A percentile compares a stretch with the other conserved stretches of the same genome.
These are phyloP conservation scores for Psammodynastes pulverulentus DNA, from an alignment of 2,113 vertebrate genomes.

Conservation along the genomic window DNA sequence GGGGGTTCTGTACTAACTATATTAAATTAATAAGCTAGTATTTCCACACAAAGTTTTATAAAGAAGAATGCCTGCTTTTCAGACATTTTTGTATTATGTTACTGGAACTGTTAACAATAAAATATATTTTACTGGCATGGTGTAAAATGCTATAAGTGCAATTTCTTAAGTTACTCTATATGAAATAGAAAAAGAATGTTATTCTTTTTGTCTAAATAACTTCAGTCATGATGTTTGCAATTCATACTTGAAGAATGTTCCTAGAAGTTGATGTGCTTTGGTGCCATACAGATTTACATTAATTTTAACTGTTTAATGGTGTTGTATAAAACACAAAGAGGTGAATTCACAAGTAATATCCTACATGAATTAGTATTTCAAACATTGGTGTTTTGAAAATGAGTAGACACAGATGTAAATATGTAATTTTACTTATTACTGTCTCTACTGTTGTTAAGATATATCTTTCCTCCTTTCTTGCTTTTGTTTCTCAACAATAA, in stretches of 20 bases:
- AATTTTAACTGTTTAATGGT: background rate
- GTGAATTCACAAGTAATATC: background rate
- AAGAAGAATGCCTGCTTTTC: background rate
- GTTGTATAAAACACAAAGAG: background rate
- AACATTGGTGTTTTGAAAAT: background rate
- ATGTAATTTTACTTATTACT: background rate
- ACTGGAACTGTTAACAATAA: background rate
- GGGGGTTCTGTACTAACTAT: background rate
- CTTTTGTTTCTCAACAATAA: background rate
- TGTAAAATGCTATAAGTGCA: background rate
- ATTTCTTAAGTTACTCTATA: background rate
- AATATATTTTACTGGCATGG: background rate
- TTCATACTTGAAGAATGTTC: background rate
- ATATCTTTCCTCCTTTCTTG: background rate
- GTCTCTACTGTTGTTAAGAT: background rate
- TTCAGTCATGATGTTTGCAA: background rate
- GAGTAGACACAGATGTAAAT: background rate
- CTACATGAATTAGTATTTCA: background rate
- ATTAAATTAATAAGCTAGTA: background rate
- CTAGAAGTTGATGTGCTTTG: background rate
- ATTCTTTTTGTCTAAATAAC: background rate
- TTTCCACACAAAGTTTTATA: background rate
- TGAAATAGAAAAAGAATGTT: background rate
- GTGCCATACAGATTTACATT: background rate
- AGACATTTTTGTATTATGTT: background rate